These are phyloP conservation scores for Limanda limanda DNA, from an alignment of 2,113 vertebrate genomes.

Conservation along the genomic window DNA sequence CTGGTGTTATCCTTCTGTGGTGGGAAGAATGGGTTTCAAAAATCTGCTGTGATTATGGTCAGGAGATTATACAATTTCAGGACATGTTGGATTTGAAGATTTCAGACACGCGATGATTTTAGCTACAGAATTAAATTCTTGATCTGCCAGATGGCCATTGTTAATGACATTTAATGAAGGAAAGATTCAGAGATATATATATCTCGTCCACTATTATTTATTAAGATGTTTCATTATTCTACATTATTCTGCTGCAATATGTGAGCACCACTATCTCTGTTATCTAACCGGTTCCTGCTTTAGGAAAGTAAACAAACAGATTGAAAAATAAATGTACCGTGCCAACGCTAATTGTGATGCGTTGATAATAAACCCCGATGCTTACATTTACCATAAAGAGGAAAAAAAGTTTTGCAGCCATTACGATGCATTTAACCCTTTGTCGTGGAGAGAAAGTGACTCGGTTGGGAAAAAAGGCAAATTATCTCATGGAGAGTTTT, in stretches of 20 bases:
- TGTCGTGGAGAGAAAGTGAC: slow-evolving; percentile 28
- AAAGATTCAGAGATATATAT: slow-evolving; percentile 10
- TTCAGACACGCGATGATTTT: slow-evolving; percentile 15
- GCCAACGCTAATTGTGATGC: not conserved
- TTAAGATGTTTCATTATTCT: not conserved
- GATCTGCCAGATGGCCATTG: slow-evolving; percentile 18
- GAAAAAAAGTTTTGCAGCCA: not conserved
- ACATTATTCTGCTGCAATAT: not conserved
- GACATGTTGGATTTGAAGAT: slow-evolving; percentile 49
- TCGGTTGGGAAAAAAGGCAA: slow-evolving; percentile 24
- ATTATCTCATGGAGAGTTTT: slow-evolving; percentile 29
- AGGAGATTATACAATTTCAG: slow-evolving; percentile 54
- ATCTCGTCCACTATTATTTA: not conserved
- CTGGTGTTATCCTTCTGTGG: slow-evolving; percentile 72
- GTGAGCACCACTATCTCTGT: not conserved
- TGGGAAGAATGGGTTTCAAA: slow-evolving; percentile 68
- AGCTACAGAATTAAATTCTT: slow-evolving; percentile 15
- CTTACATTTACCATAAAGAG: slow-evolving; percentile 8
- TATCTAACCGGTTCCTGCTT: not conserved
- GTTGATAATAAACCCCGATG: not conserved
- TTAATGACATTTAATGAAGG: slow-evolving; percentile 8
- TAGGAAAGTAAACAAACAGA: slow-evolving; percentile 2
- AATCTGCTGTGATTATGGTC: slow-evolving; percentile 46
- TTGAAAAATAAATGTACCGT: slow-evolving; percentile 4
- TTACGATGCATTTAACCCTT: slow-evolving; percentile 30